Evolutionary conservation across 1,140 invertebrate species (phyloP).

Genomic region (Saccostrea echinata): DNA sequence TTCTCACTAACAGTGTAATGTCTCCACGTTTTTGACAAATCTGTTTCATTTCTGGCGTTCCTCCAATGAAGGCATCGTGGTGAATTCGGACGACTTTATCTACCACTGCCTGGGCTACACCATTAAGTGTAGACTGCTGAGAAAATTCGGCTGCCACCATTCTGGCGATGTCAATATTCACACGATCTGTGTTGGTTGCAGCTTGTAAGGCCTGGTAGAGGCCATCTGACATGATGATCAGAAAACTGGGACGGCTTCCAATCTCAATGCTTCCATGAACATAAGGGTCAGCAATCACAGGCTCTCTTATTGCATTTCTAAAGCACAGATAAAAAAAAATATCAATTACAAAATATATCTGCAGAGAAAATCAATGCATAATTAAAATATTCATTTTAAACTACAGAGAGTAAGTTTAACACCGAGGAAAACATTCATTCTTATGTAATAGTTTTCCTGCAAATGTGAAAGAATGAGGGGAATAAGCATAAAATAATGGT

Average conservation of each 20-base stretch:
- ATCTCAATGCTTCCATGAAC: slow-evolving; percentile 88
- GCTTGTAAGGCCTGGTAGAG: slow-evolving; percentile 91
- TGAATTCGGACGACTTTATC: slow-evolving; percentile 92
- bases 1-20: slow-evolving; percentile 91
- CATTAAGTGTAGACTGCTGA: slow-evolving; percentile 88
- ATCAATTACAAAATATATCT: no score
- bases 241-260: slow-evolving; percentile 89
- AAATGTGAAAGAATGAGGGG: no score
- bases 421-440: no score
- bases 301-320: slow-evolving; percentile 85
- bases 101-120: slow-evolving; percentile 92
- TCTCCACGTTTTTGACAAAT: slow-evolving; percentile 85
- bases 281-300: slow-evolving; percentile 91
- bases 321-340: background rate
- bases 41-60: slow-evolving; percentile 66
- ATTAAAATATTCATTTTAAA: no score
- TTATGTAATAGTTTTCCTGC: no score
- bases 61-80: slow-evolving; percentile 87
- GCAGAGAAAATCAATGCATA: no score
- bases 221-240: slow-evolving; percentile 92
- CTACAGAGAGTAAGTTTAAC: no score
- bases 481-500: no score
- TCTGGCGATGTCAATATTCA: slow-evolving; percentile 75
- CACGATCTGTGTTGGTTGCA: slow-evolving; percentile 84
- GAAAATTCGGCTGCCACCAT: slow-evolving; percentile 85